Evolutionary conservation across 1,140 invertebrate species (phyloP).

Genomic region (Apolygus lucorum): DNA sequence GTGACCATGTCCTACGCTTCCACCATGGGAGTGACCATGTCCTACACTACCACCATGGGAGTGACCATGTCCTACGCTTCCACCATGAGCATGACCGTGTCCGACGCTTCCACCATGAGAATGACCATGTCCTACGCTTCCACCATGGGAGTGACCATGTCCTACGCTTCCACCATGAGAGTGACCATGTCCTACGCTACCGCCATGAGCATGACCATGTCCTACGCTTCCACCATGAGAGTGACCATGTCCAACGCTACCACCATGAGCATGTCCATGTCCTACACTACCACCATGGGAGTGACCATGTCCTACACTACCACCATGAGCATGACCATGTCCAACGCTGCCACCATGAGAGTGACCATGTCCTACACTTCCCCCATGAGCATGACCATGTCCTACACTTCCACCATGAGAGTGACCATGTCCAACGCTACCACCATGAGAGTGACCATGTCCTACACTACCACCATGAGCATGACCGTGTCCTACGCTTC

Average conservation of each 20-base stretch:
- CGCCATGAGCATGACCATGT: conserved; percentile 23
- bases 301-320: conserved; percentile 22
- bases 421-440: conserved; percentile 24
- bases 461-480: conserved; percentile 26
- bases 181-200: conserved; percentile 22
- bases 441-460: conserved; percentile 24
- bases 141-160: conserved; percentile 24
- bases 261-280: conserved; percentile 19
- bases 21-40: conserved; percentile 23
- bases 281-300: conserved; percentile 19
- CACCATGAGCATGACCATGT: conserved; percentile 19
- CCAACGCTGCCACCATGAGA: conserved; percentile 19
- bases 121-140: conserved; percentile 24
- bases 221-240: conserved; percentile 23
- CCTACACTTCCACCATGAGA: conserved; percentile 26
- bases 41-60: conserved; percentile 21
- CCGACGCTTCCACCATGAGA: conserved; percentile 22
- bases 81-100: conserved; percentile 24
- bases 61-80: conserved; percentile 24
- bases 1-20: conserved; percentile 23
- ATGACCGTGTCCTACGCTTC: conserved; percentile 25
- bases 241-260: conserved; percentile 23
- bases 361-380: conserved; percentile 20
- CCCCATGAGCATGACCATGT: conserved; percentile 22
- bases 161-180: conserved; percentile 19